phyloP scores from a whole-genome alignment of 2,888 invertebrate species.

The Dynastes grantii region DNA sequence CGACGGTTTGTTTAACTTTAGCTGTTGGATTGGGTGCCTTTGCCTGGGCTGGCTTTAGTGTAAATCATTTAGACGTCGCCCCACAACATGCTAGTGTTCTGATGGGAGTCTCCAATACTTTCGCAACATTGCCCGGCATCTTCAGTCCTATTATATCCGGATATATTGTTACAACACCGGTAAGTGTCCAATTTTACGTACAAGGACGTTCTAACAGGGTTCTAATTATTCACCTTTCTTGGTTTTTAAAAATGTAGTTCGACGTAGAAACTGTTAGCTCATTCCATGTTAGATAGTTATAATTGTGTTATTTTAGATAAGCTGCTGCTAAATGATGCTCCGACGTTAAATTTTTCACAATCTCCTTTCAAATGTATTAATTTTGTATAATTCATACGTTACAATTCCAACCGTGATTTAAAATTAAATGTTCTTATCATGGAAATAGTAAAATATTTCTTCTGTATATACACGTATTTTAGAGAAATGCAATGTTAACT shows the following conservation, averaged over 20 bases:
- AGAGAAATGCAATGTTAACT: not conserved
- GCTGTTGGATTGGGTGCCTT: constrained; percentile 94
- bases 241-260: too few relatives aligned
- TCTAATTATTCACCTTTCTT: not conserved
- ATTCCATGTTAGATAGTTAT: too few relatives aligned
- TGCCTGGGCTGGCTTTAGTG: constrained; percentile 91
- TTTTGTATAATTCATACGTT: too few relatives aligned
- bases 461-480: too few relatives aligned
- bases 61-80: constrained; percentile 91
- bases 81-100: constrained; percentile 93
- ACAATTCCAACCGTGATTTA: too few relatives aligned
- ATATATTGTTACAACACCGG: constrained; percentile 82
- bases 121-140: constrained; percentile 93
- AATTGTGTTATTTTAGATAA: too few relatives aligned
- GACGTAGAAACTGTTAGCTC: too few relatives aligned
- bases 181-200: constrained; percentile 43
- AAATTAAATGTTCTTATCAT: too few relatives aligned
- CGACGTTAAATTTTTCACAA: too few relatives aligned
- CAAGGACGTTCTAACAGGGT: not conserved
- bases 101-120: constrained; percentile 93
- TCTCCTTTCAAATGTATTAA: too few relatives aligned
- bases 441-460: too few relatives aligned
- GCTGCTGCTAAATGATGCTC: too few relatives aligned
- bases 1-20: constrained; percentile 87
- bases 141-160: constrained; percentile 90